Base-by-base conservation (phyloP, 2,113 vertebrate genomes). In the Ptilonorhynchus violaceus region DNA sequence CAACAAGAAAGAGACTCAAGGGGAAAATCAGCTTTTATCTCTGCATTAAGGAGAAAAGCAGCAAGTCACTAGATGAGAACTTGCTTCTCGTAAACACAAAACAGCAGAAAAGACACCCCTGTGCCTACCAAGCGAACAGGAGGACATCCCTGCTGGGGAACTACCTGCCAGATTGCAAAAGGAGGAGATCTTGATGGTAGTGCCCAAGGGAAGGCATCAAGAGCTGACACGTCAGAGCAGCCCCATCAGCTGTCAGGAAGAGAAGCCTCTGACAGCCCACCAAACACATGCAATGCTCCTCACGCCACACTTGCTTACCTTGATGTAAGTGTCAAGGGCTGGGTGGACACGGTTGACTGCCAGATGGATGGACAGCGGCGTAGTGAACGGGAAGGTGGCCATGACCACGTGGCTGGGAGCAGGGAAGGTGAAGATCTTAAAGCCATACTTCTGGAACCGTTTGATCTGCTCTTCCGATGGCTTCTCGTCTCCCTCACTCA, bases 391-490 rank as follows among this genome's bases (percentile, higher is more conserved):
- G 93, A 99, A 99, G 14, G 98, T 98, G 4, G 99, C 98, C 64
- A 98, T 99, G 93, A 99, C 99, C 72, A 98, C 99, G 4, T 99
- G 98, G 88, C 98, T 99, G 82, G 99, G 98, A 91, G 99, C 98
- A 4, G 99, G 99, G 92, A 99, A 99, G 90, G 98, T 98, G 95
- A 99, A 99, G 59, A 99, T 97, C 93, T 98, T 98, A 96, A 99
- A 99, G 94, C 99, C 99, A 23, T 98, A 98, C 79, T 98, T 99
- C 97, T 99, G 98, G 66, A 98, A 99, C 85, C 97, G 97, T 41
- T 98, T 97, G 76, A 99, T 92, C 84, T 99, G 97, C 83, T 99
- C 98, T 52, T 98, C 97, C 0, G 98, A 98, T 0, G 98, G 98
- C 44, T 98, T 91, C 25, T 97, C 96, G 0, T 99, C 98, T 8